Base-by-base conservation (phyloP, 2,797 vertebrate genomes). In the Falco columbarius region DNA sequence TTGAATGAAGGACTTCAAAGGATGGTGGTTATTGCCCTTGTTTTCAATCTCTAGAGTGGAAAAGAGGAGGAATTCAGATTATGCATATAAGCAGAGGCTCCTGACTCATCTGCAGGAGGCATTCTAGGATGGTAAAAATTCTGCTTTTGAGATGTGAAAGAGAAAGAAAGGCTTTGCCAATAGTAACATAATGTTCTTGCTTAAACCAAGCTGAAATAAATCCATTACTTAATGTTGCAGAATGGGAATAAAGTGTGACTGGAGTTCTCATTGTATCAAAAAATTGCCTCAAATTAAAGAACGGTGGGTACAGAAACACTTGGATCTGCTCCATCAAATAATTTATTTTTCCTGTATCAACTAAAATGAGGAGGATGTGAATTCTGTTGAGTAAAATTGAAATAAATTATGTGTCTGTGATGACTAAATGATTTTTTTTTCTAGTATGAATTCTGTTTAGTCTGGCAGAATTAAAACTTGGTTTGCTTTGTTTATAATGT, bases 131-230 rank as follows among this genome's bases (percentile, higher is more conserved):
- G 62, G 68, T 79, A 88, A 91, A 96, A 95, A 47, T 16, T 86
- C 30, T 75, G 16, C 24, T 84, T 93, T 86, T 88, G 62, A 58
- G 38, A 75, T 1, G 5, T 75, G 49, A 65, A 89, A 83, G 55
- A 34, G 12, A 75, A 91, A 91, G 42, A 86, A 90, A 81, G 10
- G 23, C 36, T 86, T 84, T 90, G 81, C 58, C 13, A 22, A 70
- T 68, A 91, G 73, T 40, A 90, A 47, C 44, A 67, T 66, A 94
- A 89, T 89, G 75, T 91, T 94, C 90, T 89, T 86, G 52, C 71
- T 93, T 93, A 92, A 97, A 96, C 36, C 59, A 86, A 82, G 73
- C 88, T 93, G 90, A 96, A 96, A 89, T 89, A 95, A 96, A 95
- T 83, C 51, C 73, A 90, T 93, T 93, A 90, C 66, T 91, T 95